Evolutionary conservation across 2,888 invertebrate species (phyloP).

Genomic region (Danaus chrysippus): DNA sequence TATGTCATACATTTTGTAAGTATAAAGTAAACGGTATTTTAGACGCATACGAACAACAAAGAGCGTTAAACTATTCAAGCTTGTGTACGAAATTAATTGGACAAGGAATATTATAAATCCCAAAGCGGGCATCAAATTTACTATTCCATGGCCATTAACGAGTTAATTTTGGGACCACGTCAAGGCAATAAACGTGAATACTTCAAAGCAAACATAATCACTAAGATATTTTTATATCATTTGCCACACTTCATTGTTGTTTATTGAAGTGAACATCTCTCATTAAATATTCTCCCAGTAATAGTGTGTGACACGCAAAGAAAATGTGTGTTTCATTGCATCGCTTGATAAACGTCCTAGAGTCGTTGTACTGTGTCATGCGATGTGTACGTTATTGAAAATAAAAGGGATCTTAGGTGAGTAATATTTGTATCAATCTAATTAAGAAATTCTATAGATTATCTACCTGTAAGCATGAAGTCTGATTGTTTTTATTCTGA

Average conservation of each 20-base stretch:
- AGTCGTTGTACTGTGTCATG: conserved; percentile 40
- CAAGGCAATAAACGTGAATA: conserved; percentile 13
- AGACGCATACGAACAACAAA: conserved; percentile 13
- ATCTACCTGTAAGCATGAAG: background rate
- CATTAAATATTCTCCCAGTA: conserved; percentile 38
- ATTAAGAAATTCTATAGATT: background rate
- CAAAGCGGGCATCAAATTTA: conserved; percentile 33
- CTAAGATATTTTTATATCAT: background rate
- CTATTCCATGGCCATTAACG: conserved; percentile 17
- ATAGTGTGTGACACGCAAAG: conserved; percentile 45
- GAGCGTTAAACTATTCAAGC: conserved; percentile 27
- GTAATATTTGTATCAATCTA: conserved; percentile 5
- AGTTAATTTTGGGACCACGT: conserved; percentile 15
- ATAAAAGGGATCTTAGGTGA: conserved; percentile 34
- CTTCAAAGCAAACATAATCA: conserved; percentile 13
- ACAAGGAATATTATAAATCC: conserved; percentile 32
- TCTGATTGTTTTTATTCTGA: no score
- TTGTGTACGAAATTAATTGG: conserved; percentile 34
- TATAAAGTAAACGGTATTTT: conserved; percentile 10
- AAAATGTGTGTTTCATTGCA: conserved; percentile 42
- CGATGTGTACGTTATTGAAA: conserved; percentile 48
- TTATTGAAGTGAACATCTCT: conserved; percentile 32
- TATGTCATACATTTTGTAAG: conserved; percentile 8
- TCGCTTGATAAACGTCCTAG: conserved; percentile 18
- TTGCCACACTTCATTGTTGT: conserved; percentile 16